Evolutionary conservation across 2,113 vertebrate species (phyloP).

Genomic region (Plecotus auritus): DNA sequence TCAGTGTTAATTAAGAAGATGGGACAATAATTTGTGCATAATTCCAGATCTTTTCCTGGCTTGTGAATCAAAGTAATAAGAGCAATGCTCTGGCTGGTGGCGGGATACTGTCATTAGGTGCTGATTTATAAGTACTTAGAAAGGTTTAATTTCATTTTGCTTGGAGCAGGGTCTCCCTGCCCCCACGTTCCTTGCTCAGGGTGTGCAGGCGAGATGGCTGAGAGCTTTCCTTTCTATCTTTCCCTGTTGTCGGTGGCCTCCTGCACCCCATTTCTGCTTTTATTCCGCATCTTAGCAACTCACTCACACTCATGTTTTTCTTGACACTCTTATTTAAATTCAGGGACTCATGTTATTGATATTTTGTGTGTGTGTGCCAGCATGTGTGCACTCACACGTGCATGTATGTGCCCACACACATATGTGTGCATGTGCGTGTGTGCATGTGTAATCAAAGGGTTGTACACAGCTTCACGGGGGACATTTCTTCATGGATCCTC

Average conservation of each 20-base stretch:
- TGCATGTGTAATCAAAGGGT: neutral
- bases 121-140: slow-evolving; percentile 78
- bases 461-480: neutral
- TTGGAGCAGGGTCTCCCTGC: slow-evolving; percentile 69
- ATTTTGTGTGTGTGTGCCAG: neutral
- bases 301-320: neutral
- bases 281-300: neutral
- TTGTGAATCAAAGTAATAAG: slow-evolving; percentile 77
- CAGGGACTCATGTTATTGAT: neutral
- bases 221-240: accelerated
- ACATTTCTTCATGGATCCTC: neutral
- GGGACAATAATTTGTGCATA: slow-evolving; percentile 78
- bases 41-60: slow-evolving; percentile 76
- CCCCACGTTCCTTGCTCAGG: slow-evolving; percentile 32
- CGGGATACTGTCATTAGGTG: slow-evolving; percentile 72
- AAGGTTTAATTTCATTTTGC: slow-evolving; percentile 78
- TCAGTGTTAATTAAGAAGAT: slow-evolving; percentile 79
- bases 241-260: neutral
- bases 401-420: neutral
- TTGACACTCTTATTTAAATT: neutral
- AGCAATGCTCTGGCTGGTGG: slow-evolving; percentile 70
- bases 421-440: neutral
- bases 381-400: accelerated
- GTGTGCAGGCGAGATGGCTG: neutral
- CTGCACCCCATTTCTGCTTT: neutral